Conservation (phyloP, 2,888 invertebrate species). For the Lithophane socia region DNA sequence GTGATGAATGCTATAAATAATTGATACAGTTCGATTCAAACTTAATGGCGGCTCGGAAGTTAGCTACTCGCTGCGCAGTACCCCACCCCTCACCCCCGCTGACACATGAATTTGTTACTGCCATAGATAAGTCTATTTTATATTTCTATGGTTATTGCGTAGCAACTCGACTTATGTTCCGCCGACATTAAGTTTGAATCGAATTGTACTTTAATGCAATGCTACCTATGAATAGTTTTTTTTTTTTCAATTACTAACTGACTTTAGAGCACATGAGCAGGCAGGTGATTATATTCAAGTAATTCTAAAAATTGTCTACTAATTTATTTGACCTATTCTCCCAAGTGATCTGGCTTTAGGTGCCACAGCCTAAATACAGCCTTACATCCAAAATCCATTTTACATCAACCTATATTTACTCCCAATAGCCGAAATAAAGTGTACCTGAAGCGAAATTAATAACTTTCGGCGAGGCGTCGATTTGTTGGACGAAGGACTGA, state of each 20-base stretch:
- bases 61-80: no score
- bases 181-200: no score
- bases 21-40: no score
- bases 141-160: no score
- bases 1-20: background rate
- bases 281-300: background rate
- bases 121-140: no score
- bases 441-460: conserved; percentile 48
- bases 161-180: no score
- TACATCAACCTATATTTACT: conserved; percentile 24
- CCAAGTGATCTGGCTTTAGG: background rate
- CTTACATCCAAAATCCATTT: background rate
- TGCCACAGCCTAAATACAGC: background rate
- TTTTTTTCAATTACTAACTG: background rate
- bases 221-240: no score
- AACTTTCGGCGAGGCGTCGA: conserved; percentile 20
- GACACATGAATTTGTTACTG: no score
- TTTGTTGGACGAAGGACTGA: conserved; percentile 26
- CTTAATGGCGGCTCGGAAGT: no score
- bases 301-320: background rate
- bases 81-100: no score
- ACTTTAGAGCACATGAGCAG: background rate
- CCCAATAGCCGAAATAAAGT: conserved; percentile 20
- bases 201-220: background rate
- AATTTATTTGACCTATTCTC: conserved; percentile 11